Percentiles rank a stretch among this genome's conserved stretches.
Evolutionary conservation across 1,140 invertebrate genomes (phyloP).

Genomic region (Drosophila virilis): DNA sequence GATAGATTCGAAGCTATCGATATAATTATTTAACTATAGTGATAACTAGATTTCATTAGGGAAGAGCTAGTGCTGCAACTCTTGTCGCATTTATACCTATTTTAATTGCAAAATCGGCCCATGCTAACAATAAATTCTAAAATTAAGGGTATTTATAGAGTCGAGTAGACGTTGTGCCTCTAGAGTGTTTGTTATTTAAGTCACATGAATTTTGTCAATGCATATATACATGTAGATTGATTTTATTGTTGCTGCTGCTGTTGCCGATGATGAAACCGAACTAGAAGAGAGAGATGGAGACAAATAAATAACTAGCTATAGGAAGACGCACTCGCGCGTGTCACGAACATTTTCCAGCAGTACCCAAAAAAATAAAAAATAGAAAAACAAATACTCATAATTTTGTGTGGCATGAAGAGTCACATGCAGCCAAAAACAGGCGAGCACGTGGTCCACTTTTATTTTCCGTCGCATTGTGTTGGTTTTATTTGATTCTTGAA

Average conservation of each 20-base stretch:
- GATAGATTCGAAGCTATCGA: too few species aligned
- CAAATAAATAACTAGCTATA: constrained; percentile 17
- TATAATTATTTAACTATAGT: too few species aligned
- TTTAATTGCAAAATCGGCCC: too few species aligned
- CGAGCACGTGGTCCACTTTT: constrained; percentile 59
- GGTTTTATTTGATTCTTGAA: constrained; percentile 18
- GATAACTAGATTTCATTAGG: too few species aligned
- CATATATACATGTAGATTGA: constrained; percentile 75
- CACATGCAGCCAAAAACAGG: constrained; percentile 58
- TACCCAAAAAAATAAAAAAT: constrained; percentile 7
- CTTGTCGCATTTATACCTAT: too few species aligned
- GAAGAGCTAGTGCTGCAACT: too few species aligned
- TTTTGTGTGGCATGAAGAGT: constrained; percentile 47
- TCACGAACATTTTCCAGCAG: constrained; percentile 66
- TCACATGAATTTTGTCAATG: constrained; percentile 78
- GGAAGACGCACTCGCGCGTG: constrained; percentile 61
- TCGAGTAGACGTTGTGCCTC: too few species aligned
- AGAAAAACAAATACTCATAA: constrained; percentile 35
- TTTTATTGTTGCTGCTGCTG: constrained; percentile 54
- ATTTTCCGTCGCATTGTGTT: constrained; percentile 5
- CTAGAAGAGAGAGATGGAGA: constrained; percentile 11
- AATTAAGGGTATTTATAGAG: constrained; percentile 31
- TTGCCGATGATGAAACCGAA: constrained; percentile 52
- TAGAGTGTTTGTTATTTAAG: constrained; percentile 43
- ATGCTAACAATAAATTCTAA: background rate